A percentile compares a stretch with the other conserved stretches of the same genome.
Evolutionary conservation across 1,140 invertebrate species (phyloP).

Genomic region (Hycleus cichorii): DNA sequence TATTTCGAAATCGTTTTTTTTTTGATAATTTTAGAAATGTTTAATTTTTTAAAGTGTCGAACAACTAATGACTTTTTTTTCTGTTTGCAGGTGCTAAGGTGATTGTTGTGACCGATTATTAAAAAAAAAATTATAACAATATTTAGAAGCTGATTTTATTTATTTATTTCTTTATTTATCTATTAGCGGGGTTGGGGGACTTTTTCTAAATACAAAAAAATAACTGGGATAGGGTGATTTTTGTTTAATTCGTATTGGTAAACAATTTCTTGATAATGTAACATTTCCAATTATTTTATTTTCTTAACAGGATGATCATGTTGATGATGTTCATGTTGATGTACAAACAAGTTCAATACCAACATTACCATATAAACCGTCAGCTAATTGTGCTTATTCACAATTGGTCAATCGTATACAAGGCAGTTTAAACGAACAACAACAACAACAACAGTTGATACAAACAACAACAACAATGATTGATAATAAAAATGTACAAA

Average conservation of each 20-base stretch:
- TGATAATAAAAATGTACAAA: background rate
- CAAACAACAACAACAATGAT: background rate
- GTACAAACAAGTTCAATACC: slow-evolving; percentile 8
- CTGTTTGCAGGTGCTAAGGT: slow-evolving; percentile 23
- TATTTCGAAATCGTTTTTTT: background rate
- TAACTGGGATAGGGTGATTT: background rate
- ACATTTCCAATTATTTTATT: too few species aligned
- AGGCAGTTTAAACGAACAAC: slow-evolving; percentile 47
- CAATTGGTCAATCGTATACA: slow-evolving; percentile 77
- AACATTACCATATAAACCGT: slow-evolving; percentile 39
- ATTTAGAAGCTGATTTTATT: too few species aligned
- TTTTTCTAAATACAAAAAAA: background rate
- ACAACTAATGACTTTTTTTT: slow-evolving; percentile 24
- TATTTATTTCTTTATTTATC: too few species aligned
- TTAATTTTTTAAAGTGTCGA: slow-evolving; percentile 14
- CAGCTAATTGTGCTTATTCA: slow-evolving; percentile 76
- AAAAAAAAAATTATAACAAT: too few species aligned
- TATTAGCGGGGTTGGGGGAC: background rate
- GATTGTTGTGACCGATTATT: slow-evolving; percentile 9
- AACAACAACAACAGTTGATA: background rate
- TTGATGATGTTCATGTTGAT: too few species aligned
- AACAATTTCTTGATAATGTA: background rate
- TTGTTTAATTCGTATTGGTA: slow-evolving; percentile 2
- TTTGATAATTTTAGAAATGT: background rate
- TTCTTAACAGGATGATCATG: too few species aligned